These are phyloP conservation scores for Cochlearius cochlearius DNA, from an alignment of 2,113 vertebrate species.

Conservation along the genomic window DNA sequence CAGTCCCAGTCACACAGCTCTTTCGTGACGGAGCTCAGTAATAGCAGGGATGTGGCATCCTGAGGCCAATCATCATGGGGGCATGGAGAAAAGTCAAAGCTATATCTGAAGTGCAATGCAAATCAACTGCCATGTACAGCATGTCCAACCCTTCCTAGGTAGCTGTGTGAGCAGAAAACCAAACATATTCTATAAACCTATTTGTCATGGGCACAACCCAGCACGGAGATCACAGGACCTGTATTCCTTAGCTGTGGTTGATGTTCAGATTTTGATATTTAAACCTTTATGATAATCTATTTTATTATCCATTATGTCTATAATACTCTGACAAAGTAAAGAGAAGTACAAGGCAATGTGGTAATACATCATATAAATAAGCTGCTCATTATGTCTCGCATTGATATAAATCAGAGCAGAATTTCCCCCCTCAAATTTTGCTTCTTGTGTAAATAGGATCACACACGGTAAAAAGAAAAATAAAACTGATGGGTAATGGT, in stretches of 20 bases:
- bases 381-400: not conserved
- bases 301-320: not conserved
- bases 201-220: not conserved
- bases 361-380: not conserved
- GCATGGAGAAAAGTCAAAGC: not conserved
- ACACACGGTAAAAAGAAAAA: not conserved
- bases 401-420: not conserved
- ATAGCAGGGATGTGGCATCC: not conserved
- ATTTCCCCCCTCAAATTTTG: not conserved
- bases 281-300: not conserved
- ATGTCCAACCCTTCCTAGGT: not conserved
- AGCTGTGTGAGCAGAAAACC: not conserved
- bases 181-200: not conserved
- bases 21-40: accelerated
- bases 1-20: not conserved
- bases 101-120: not conserved
- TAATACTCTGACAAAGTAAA: not conserved
- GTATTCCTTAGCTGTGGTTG: not conserved
- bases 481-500: not conserved
- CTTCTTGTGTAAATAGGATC: not conserved
- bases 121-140: not conserved
- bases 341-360: not conserved
- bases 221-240: not conserved
- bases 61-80: not conserved
- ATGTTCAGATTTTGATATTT: not conserved